These are phyloP conservation scores for Nemopilema nomurai DNA, from an alignment of 30 jellyfish, hydroid and myxozoan genomes.

Conservation along the genomic window DNA sequence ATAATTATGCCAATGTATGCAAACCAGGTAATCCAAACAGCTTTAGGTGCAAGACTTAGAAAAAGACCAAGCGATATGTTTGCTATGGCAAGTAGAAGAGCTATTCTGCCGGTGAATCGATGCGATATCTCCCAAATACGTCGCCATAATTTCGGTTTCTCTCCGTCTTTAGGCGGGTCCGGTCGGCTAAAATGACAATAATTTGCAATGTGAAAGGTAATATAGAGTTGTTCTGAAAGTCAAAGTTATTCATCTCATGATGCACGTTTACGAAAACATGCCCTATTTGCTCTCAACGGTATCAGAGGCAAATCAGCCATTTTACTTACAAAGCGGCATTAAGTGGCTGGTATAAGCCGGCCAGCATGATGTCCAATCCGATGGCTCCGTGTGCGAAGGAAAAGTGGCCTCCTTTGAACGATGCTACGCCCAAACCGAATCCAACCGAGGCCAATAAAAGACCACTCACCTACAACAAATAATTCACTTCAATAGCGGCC, in stretches of 20 bases:
- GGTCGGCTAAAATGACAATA: conserved; percentile 57
- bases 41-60: conserved; percentile 43
- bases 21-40: conserved; percentile 61
- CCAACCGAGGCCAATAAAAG: conserved; percentile 53
- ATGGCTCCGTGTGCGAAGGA: conserved; percentile 76
- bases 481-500: not conserved
- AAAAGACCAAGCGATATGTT: conserved; percentile 64
- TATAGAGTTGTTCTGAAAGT: too few species aligned
- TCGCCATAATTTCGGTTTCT: conserved; percentile 53
- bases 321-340: conserved; percentile 71
- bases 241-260: too few species aligned
- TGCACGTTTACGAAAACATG: not conserved
- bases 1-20: conserved; percentile 25
- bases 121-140: conserved; percentile 68
- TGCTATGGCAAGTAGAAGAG: conserved; percentile 40
- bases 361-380: conserved; percentile 76
- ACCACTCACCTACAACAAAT: conserved; percentile 44
- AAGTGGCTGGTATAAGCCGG: conserved; percentile 76
- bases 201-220: not conserved
- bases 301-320: too few species aligned
- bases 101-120: conserved; percentile 52
- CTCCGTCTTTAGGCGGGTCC: conserved; percentile 50
- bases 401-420: conserved; percentile 58
- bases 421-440: conserved; percentile 51
- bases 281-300: too few species aligned